These are phyloP conservation scores for Leucophenga montana DNA, from an alignment of 2,888 invertebrate genomes.

Conservation along the genomic window DNA sequence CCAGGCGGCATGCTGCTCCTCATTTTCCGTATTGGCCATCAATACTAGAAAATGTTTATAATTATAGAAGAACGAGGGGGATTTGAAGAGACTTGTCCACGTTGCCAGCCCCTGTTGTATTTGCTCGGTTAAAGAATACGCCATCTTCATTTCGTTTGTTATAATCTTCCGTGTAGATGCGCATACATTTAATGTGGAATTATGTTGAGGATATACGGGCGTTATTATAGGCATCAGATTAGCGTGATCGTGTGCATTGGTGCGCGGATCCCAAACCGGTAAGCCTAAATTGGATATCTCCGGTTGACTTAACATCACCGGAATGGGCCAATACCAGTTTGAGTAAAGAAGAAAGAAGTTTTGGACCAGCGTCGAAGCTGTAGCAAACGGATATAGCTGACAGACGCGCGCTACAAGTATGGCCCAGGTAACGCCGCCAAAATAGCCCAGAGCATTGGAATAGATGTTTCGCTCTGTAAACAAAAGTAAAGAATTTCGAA, in stretches of 20 bases:
- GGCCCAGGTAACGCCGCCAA: conserved; percentile 98
- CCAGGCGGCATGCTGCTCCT: conserved; percentile 78
- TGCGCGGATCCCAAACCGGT: conserved; percentile 90
- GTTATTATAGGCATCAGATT: conserved; percentile 98
- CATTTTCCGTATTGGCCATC: background rate
- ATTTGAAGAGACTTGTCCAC: conserved; percentile 92
- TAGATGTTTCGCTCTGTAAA: conserved; percentile 90
- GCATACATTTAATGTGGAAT: conserved; percentile 96
- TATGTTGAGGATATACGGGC: conserved; percentile 97
- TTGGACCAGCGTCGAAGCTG: conserved; percentile 79
- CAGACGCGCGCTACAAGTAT: conserved; percentile 97
- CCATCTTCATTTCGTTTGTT: conserved; percentile 88
- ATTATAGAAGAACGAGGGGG: conserved; percentile 87
- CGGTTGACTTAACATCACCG: conserved; percentile 85
- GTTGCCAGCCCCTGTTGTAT: conserved; percentile 84
- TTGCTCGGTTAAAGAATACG: conserved; percentile 81
- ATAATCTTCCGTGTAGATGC: conserved; percentile 90
- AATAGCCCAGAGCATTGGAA: conserved; percentile 94
- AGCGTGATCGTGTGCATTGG: conserved; percentile 79
- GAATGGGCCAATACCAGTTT: conserved; percentile 98
- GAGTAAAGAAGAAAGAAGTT: conserved; percentile 98
- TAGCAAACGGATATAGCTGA: conserved; percentile 95
- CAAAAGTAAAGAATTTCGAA: background rate
- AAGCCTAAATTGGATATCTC: conserved; percentile 60
- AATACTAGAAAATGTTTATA: conserved; percentile 73